A percentile compares a stretch with the other conserved stretches of the same genome.
Evolutionary conservation across 2,113 vertebrate species (phyloP).

Genomic region (Mormoops blainvillei): DNA sequence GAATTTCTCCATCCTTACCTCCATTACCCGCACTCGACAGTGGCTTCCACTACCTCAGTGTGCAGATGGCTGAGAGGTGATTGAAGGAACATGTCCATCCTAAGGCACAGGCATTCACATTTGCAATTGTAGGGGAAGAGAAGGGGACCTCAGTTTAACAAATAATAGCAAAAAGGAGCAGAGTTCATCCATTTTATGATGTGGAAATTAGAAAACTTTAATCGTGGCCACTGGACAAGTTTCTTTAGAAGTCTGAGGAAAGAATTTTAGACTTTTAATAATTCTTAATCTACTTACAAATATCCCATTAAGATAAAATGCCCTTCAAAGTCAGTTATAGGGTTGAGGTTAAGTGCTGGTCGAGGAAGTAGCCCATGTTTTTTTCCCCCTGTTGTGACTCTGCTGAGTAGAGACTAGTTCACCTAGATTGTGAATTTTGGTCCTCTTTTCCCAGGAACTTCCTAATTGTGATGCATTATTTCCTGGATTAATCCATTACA

Average conservation of each 20-base stretch:
- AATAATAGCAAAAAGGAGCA: conserved; percentile 1
- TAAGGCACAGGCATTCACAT: neutral
- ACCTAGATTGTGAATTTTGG: conserved; percentile 40
- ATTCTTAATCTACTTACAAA: conserved; percentile 4
- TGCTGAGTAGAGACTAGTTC: conserved; percentile 46
- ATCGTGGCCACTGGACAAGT: conserved; percentile 23
- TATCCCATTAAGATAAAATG: conserved; percentile 14
- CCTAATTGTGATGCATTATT: conserved; percentile 32
- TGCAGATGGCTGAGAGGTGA: neutral
- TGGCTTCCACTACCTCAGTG: neutral
- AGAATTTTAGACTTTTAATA: neutral
- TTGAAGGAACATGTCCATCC: neutral
- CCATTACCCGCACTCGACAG: neutral
- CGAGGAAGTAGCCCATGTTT: neutral
- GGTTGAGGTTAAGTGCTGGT: neutral
- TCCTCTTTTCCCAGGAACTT: conserved; percentile 1
- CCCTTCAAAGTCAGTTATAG: neutral
- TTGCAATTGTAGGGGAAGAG: neutral
- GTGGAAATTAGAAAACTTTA: conserved; percentile 59
- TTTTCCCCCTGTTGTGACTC: conserved; percentile 19
- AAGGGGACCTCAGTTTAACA: neutral
- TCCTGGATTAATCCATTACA: neutral
- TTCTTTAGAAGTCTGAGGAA: neutral
- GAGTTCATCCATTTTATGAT: conserved; percentile 32
- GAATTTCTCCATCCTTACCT: neutral